Evolutionary conservation across 2,113 vertebrate species (phyloP).

Genomic region (Bombycilla garrulus): DNA sequence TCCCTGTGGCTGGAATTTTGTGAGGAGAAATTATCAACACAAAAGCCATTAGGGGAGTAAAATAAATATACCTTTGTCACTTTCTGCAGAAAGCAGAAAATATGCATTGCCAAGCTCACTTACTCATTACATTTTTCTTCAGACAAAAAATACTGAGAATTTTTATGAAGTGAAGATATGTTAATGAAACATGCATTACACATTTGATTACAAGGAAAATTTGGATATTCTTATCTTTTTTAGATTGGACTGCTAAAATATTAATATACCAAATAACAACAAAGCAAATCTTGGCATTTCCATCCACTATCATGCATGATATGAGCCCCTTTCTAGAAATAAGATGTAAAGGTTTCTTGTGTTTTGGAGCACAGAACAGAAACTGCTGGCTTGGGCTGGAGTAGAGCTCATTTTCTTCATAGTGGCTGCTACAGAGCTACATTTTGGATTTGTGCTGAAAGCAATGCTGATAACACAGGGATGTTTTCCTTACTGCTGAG

Average conservation of each 20-base stretch:
- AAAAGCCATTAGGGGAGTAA: neutral
- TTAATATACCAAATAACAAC: neutral
- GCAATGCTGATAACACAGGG: neutral
- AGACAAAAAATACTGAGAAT: neutral
- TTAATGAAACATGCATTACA: neutral
- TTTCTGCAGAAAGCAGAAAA: neutral
- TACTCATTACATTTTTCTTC: neutral
- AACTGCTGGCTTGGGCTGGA: neutral
- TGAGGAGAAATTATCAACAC: neutral
- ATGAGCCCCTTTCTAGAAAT: neutral
- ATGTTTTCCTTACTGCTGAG: neutral
- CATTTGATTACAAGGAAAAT: neutral
- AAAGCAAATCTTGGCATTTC: neutral
- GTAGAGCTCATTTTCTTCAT: neutral
- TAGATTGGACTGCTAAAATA: neutral
- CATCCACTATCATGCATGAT: neutral
- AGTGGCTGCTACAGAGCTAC: neutral
- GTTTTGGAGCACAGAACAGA: neutral
- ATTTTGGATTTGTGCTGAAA: neutral
- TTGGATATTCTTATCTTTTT: neutral
- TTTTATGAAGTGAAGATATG: neutral
- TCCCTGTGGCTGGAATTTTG: neutral
- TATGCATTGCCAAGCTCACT: neutral
- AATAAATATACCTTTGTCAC: neutral
- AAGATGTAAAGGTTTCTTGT: neutral